Evolutionary conservation across 2,113 vertebrate species (phyloP).

Genomic region (Bagarius yarrelli): DNA sequence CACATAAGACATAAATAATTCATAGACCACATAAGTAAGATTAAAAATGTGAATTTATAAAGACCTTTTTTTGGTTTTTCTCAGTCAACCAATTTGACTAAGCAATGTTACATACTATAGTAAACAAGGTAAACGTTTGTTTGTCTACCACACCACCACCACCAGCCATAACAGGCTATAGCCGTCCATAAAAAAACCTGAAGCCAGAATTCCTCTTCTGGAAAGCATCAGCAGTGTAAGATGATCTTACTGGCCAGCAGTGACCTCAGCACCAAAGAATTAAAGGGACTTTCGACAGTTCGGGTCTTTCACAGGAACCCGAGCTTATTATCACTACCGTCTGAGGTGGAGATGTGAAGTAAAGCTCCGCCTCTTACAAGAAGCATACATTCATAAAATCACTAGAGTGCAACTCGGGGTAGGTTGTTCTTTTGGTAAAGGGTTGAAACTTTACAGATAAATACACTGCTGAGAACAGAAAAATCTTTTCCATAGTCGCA

Average conservation of each 20-base stretch:
- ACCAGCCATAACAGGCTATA: neutral
- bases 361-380: constrained; percentile 18
- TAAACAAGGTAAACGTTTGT: neutral
- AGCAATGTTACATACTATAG: neutral
- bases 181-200: constrained; percentile 31
- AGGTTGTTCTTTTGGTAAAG: too few species aligned
- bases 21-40: too few species aligned
- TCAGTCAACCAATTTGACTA: neutral
- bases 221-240: constrained; percentile 67
- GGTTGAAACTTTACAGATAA: neutral
- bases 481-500: too few species aligned
- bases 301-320: constrained; percentile 56
- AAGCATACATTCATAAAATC: constrained; percentile 20
- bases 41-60: too few species aligned
- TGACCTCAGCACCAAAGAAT: constrained; percentile 72
- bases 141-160: neutral
- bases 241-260: constrained; percentile 63
- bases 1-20: too few species aligned
- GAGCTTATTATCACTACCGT: constrained; percentile 60
- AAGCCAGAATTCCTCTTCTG: constrained; percentile 41
- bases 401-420: neutral
- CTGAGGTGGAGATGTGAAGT: constrained; percentile 32
- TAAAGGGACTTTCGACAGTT: constrained; percentile 56
- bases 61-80: too few species aligned
- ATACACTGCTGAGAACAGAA: too few species aligned